phyloP scores from a whole-genome alignment of 2,113 vertebrate genomes.

The Taurulus bubalis region DNA sequence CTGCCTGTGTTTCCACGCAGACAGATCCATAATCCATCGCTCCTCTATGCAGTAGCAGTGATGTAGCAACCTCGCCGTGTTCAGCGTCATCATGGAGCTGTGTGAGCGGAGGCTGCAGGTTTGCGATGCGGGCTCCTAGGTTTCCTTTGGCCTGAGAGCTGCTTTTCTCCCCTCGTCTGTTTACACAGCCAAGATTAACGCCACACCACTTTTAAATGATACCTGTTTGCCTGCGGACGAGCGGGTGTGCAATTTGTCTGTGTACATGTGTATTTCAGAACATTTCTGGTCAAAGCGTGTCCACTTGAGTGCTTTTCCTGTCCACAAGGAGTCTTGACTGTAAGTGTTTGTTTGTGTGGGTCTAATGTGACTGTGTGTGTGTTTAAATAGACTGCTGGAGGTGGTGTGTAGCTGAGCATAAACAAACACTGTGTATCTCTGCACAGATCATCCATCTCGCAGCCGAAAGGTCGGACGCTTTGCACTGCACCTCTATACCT shows the following conservation, averaged over 20 bases:
- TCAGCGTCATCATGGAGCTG: constrained; percentile 46
- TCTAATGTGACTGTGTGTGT: constrained; percentile 1
- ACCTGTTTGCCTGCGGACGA: background rate
- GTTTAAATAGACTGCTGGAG: constrained; percentile 27
- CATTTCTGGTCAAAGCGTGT: background rate
- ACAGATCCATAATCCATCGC: background rate
- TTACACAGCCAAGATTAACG: constrained; percentile 32
- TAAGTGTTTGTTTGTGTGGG: constrained; percentile 22
- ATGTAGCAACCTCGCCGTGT: constrained; percentile 34
- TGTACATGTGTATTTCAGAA: constrained; percentile 1
- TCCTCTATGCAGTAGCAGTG: background rate
- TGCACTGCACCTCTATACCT: background rate
- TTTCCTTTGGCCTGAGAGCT: constrained; percentile 33
- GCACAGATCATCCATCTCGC: background rate
- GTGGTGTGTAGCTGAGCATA: constrained; percentile 37
- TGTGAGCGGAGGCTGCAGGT: constrained; percentile 47
- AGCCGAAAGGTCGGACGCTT: background rate
- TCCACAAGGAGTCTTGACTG: background rate
- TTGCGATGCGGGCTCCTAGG: constrained; percentile 24
- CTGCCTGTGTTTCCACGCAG: background rate
- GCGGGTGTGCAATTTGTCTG: background rate
- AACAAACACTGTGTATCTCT: constrained; percentile 49
- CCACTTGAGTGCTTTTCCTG: constrained; percentile 19
- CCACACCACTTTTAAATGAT: constrained; percentile 11
- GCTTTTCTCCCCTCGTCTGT: constrained; percentile 13